Conservation (phyloP, 2,888 invertebrate species). For the Dilophus febrilis region DNA sequence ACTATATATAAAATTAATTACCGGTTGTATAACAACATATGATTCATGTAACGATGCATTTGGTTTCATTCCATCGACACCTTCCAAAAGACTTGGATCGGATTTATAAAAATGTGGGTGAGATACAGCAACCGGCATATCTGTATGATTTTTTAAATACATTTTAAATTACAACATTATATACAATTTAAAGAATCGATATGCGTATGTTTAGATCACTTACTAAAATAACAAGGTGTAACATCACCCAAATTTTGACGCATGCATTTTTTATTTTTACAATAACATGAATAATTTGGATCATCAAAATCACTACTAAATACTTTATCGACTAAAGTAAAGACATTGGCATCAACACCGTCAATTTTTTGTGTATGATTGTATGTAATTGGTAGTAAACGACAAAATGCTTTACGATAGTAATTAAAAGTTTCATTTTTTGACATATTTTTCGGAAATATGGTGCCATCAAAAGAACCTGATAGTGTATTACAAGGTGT, state of each 20-base stretch:
- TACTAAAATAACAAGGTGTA: slow-evolving; percentile 55
- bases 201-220: too few relatives aligned
- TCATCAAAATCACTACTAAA: slow-evolving; percentile 37
- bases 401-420: slow-evolving; percentile 61
- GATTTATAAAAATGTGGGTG: slow-evolving; percentile 53
- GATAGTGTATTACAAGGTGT: slow-evolving; percentile 47
- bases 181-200: too few relatives aligned
- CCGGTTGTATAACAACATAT: slow-evolving; percentile 52
- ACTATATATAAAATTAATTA: slow-evolving; percentile 24
- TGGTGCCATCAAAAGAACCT: slow-evolving; percentile 52
- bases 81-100: slow-evolving; percentile 37
- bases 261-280: slow-evolving; percentile 35
- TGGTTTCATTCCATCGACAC: slow-evolving; percentile 46
- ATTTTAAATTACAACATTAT: too few relatives aligned
- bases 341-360: slow-evolving; percentile 42
- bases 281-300: slow-evolving; percentile 47
- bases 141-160: too few relatives aligned
- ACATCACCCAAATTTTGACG: slow-evolving; percentile 47
- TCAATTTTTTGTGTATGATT: slow-evolving; percentile 22
- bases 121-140: slow-evolving; percentile 57
- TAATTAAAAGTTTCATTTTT: slow-evolving; percentile 38
- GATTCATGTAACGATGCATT: slow-evolving; percentile 33
- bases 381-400: slow-evolving; percentile 41
- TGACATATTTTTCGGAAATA: slow-evolving; percentile 45
- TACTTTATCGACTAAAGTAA: slow-evolving; percentile 40